A percentile compares a stretch with the other conserved stretches of the same genome.
These are phyloP conservation scores for Parnassius apollo DNA, from an alignment of 2,888 invertebrate genomes.

Conservation along the genomic window DNA sequence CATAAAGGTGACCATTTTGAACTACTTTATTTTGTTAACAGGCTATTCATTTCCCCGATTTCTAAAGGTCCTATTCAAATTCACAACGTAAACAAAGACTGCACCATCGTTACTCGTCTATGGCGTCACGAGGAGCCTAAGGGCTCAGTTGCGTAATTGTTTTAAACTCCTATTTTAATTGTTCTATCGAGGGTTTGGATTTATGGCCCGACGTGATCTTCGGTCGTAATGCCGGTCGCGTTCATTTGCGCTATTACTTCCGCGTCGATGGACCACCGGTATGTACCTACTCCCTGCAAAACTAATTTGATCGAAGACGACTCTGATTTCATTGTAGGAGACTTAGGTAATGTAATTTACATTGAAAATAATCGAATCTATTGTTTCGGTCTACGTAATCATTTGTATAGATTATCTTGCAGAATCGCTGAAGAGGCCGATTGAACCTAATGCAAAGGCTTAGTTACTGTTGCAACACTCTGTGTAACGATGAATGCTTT, in stretches of 20 bases:
- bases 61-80: constrained; percentile 13
- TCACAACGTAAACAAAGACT: constrained; percentile 16
- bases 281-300: constrained; percentile 53
- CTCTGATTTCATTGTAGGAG: constrained; percentile 42
- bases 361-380: constrained; percentile 40
- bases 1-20: too few species aligned
- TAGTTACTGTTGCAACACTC: constrained; percentile 4
- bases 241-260: constrained; percentile 75
- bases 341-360: constrained; percentile 50
- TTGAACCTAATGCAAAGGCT: constrained; percentile 15
- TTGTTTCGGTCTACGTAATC: constrained; percentile 35
- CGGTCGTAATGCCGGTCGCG: constrained; percentile 65
- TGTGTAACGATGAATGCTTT: constrained; percentile 8
- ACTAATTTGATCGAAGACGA: constrained; percentile 69
- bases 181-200: constrained; percentile 76
- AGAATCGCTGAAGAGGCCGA: constrained; percentile 16
- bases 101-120: constrained; percentile 36
- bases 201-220: constrained; percentile 77
- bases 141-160: constrained; percentile 78
- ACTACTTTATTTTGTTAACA: not conserved
- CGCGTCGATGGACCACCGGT: constrained; percentile 69
- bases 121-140: constrained; percentile 64
- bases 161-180: constrained; percentile 81
- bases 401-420: constrained; percentile 16
- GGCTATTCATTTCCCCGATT: constrained; percentile 14